Percentiles rank a stretch among this genome's conserved stretches.
Conservation (phyloP, 2,888 invertebrate genomes). For the Tenodera sinensis region DNA sequence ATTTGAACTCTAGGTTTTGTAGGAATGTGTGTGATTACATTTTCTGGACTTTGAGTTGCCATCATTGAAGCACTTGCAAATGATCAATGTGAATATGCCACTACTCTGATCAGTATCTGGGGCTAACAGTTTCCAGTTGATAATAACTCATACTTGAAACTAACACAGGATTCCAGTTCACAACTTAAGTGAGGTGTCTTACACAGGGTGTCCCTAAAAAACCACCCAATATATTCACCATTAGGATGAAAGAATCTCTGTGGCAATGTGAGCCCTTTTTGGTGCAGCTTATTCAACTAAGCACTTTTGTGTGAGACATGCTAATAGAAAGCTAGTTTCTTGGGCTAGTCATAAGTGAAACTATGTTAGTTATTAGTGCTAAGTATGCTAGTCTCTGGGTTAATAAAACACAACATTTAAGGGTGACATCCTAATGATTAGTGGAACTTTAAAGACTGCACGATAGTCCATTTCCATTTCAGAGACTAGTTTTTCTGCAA, state of each 20-base stretch:
- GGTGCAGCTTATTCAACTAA: not conserved
- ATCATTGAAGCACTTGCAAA: too few species aligned
- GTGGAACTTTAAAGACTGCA: not conserved
- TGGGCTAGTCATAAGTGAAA: not conserved
- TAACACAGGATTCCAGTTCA: not conserved
- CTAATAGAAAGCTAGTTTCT: not conserved
- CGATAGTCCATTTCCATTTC: not conserved
- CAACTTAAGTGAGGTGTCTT: not conserved
- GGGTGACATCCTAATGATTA: not conserved
- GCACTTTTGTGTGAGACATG: not conserved
- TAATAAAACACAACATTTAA: not conserved
- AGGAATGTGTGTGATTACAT: too few species aligned
- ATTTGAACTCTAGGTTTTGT: too few species aligned
- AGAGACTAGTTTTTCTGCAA: not conserved
- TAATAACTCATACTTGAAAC: not conserved
- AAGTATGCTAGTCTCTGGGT: not conserved
- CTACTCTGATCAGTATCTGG: too few species aligned
- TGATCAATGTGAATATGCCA: too few species aligned
- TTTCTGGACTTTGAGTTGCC: too few species aligned
- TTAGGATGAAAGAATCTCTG: too few species aligned
- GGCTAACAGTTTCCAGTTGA: not conserved
- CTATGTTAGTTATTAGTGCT: not conserved
- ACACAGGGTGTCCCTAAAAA: too few species aligned
- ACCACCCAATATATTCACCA: not conserved
- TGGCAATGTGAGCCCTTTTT: too few species aligned